Evolutionary conservation across 2,113 vertebrate genomes (phyloP).

Genomic region (Chinchilla lanigera): DNA sequence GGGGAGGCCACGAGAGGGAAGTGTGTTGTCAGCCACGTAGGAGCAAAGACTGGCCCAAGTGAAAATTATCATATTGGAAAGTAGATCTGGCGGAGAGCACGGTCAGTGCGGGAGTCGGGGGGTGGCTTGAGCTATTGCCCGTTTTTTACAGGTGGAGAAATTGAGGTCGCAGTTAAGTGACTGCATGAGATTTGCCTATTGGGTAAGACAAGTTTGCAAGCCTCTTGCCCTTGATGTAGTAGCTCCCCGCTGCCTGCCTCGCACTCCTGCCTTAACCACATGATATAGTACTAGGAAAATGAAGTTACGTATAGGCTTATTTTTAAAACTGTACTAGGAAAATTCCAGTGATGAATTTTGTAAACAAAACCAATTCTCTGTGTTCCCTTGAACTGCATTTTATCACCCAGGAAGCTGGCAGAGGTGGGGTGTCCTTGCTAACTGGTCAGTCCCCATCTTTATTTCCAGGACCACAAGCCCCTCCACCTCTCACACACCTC

Average conservation of each 20-base stretch:
- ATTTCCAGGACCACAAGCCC: not conserved
- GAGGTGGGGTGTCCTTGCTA: not conserved
- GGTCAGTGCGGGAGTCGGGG: not conserved
- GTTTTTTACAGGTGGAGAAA: not conserved
- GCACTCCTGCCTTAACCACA: not conserved
- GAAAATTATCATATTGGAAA: not conserved
- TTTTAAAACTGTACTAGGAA: not conserved
- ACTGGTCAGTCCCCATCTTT: not conserved
- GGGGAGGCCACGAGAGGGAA: not conserved
- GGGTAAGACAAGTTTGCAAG: not conserved
- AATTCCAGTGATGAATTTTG: not conserved
- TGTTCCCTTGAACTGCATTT: not conserved
- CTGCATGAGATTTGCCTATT: not conserved
- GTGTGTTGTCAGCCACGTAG: not conserved
- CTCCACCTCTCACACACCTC: not conserved
- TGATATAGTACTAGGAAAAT: not conserved
- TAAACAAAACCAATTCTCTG: not conserved
- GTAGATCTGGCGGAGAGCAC: too few species aligned
- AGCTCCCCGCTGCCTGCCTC: rapidly evolving
- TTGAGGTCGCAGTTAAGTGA: not conserved
- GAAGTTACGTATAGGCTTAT: not conserved
- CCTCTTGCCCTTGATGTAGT: not conserved
- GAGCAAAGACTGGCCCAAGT: not conserved
- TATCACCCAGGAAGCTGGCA: not conserved
- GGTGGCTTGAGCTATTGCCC: not conserved